Evolutionary conservation across 92 coral and sea anemone genomes (phyloP), one percentile per base, ranked within the genome.

Genomic region (Actinernus sp.): DNA sequence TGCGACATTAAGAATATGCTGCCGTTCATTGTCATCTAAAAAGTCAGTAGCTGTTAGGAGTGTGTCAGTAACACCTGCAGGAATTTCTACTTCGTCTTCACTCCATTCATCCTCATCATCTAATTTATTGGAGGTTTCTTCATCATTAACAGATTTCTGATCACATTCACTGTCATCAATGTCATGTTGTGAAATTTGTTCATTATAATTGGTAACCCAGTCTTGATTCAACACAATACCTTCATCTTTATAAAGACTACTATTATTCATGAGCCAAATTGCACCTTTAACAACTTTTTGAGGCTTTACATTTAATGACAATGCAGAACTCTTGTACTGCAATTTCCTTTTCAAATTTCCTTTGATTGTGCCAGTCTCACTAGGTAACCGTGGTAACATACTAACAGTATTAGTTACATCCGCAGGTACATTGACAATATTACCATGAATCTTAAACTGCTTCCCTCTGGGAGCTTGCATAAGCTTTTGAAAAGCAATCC

Each of bases 51-150:
- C 55, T 41, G 84, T 74, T 6, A 81, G 68, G 76, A 81, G 31
- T 46, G 84, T 81, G 54, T 77, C 92, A 63, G 87, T 79, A 40
- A 79, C 82, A 62, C 91, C 91, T 16, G 91, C 86, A 45, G 92
- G 87, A 23, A 64, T 38, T 80, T 86, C 87, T 37, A 18, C 53
- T 26, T 80, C 82, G 62, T 73, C 83, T 81, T 74, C 88, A 61
- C 61, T 65, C 66, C 36, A 56, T 33, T 72, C 50, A 34, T 76
- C 80, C 21, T 59, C 63, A 59, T 68, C 74, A 34, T 51, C 36
- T 55, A 69, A 24, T 1, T 19, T 69, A 21, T 58, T 55, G 51
- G 45, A 57, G 68, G 19, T 50, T 31, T 53, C 21, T 41, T 61
- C 62, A 69, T 21, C 44, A 65, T 30, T 39, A 66, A 26, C 40